Conservation (phyloP, 2,888 invertebrate genomes). For the Cheilosia urbana region DNA sequence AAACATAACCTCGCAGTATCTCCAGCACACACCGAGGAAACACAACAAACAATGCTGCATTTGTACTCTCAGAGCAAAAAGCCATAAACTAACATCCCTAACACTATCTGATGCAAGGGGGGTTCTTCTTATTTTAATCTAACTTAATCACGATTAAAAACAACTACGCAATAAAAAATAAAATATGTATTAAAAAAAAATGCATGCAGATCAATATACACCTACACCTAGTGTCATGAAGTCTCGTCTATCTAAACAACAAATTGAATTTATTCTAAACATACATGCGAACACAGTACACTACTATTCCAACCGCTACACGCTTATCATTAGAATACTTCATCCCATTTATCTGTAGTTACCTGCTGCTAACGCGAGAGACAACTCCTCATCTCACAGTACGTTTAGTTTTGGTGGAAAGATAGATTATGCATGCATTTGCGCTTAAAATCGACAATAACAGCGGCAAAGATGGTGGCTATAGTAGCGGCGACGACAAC, state of each 20-base stretch:
- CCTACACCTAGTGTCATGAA: conserved; percentile 44
- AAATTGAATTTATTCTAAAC: conserved; percentile 4
- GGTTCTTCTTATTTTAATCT: neutral
- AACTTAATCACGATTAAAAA: neutral
- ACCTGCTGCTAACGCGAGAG: conserved; percentile 69
- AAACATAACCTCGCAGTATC: too few relatives aligned
- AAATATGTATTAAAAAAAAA: conserved; percentile 10
- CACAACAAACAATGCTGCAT: too few relatives aligned
- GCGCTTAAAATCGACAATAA: conserved; percentile 66
- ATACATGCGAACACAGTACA: conserved; percentile 18
- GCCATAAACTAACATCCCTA: neutral
- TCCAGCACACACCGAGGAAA: too few relatives aligned
- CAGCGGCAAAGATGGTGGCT: neutral
- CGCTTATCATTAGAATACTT: conserved; percentile 42
- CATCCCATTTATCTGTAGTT: conserved; percentile 73
- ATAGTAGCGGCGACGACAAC: conserved; percentile 10
- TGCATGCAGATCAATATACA: conserved; percentile 55
- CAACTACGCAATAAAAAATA: neutral
- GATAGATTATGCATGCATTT: conserved; percentile 68
- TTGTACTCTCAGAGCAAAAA: neutral
- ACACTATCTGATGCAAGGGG: neutral
- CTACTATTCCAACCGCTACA: conserved; percentile 33
- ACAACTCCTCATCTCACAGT: conserved; percentile 71
- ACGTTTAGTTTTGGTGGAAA: conserved; percentile 69
- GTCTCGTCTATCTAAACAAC: conserved; percentile 42